These are phyloP conservation scores for Oncorhynchus kisutch DNA, from an alignment of 2,113 vertebrate genomes.

Conservation along the genomic window DNA sequence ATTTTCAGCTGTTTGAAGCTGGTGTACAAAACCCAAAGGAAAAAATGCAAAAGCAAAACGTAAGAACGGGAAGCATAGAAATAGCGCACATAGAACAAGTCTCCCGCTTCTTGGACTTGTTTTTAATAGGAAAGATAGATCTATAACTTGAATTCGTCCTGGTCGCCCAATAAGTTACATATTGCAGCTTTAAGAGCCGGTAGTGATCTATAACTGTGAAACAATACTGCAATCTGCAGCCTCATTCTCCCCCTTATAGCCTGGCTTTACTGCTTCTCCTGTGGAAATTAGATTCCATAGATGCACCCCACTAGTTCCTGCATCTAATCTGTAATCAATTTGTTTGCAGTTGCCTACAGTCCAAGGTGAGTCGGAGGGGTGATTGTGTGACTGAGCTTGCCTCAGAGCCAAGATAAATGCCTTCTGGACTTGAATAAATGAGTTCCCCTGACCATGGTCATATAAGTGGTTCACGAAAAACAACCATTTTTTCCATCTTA, in stretches of 20 bases:
- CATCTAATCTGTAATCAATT: constrained; percentile 47
- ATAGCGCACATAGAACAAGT: too few species aligned
- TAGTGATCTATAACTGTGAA: neutral
- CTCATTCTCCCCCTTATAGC: constrained; percentile 1
- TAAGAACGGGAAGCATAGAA: too few species aligned
- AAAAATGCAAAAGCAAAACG: too few species aligned
- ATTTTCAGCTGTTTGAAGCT: too few species aligned
- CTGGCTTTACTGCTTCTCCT: constrained; percentile 18
- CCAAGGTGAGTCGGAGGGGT: constrained; percentile 28
- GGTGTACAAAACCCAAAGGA: too few species aligned
- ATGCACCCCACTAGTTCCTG: constrained; percentile 31
- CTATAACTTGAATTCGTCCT: too few species aligned
- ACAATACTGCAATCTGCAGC: neutral
- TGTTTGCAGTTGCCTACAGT: constrained; percentile 31
- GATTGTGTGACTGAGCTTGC: constrained; percentile 45
- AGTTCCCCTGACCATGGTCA: constrained; percentile 35
- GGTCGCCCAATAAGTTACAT: too few species aligned
- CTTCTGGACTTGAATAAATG: constrained; percentile 50
- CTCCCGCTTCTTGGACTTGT: too few species aligned
- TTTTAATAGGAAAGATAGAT: too few species aligned
- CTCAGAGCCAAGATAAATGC: constrained; percentile 38
- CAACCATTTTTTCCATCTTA: constrained; percentile 44
- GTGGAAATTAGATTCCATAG: constrained; percentile 44
- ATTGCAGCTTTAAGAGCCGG: neutral
- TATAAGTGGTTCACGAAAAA: constrained; percentile 26